Base-by-base conservation (phyloP, 2,113 vertebrate genomes). In the Oncorhynchus mykiss region DNA sequence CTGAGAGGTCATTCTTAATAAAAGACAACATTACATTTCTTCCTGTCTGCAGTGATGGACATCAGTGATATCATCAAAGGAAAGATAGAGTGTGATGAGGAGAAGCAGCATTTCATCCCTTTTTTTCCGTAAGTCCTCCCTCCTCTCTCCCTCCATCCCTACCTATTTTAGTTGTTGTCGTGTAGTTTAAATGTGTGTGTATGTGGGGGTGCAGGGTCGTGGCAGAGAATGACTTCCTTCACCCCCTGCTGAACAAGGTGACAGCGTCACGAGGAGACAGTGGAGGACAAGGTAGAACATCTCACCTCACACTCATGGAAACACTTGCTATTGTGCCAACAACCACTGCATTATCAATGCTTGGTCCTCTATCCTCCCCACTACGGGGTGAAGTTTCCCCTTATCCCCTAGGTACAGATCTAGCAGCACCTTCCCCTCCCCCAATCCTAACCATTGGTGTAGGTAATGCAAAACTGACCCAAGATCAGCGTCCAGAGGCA, bases 21-120 rank as follows among this genome's bases (percentile, higher is more conserved):
- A 14, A 24, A 27, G 4, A 45, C 4, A 1, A 20, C 13, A 24
- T 81, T 72, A 85, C 48, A 78, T 79, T 82, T 80, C 9, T 60
- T 84, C 5, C 68, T 77, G 81, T 86, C 75, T 81, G 78, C 84
- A 99, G 98, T 97, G 82, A 99, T 99, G 97, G 98, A 99, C 88
- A 99, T 99, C 85, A 98, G 95, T 71, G 98, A 99, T 80, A 91
- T 99, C 79, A 95, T 99, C 91, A 99, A 98, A 91, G 96, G 98
- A 77, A 99, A 99, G 91, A 79, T 90, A 2, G 98, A 99, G 84
- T 94, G 95, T 8, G 96, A 99, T 39, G 98, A 99, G 84, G 97
- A 99, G 72, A 99, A 99, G 86, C 97, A 99, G 83, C 93, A 94
- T 85, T 99, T 99, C 90, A 98, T 99, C 84, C 98, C 98, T 1